Percentiles rank a stretch among this genome's conserved stretches.
These are phyloP conservation scores for Macrosiphum euphorbiae DNA, from an alignment of 2,888 invertebrate genomes.

Conservation along the genomic window DNA sequence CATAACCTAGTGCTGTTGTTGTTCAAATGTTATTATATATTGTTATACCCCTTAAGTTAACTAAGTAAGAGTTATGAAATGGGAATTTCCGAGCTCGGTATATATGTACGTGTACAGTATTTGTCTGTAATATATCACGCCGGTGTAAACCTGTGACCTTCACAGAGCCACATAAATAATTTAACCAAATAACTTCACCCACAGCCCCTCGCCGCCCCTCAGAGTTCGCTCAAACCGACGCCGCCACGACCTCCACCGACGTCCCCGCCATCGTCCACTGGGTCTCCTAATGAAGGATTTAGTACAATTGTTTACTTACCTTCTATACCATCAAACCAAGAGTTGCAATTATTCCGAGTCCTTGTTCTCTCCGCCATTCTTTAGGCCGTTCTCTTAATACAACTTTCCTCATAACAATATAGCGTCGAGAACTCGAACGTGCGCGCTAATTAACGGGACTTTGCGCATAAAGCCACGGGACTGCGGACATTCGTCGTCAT, in stretches of 20 bases:
- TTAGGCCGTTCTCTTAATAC: neutral
- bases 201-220: neutral
- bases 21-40: slow-evolving; percentile 21
- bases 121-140: slow-evolving; percentile 12
- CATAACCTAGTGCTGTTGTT: neutral
- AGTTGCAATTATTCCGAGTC: slow-evolving; percentile 37
- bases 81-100: neutral
- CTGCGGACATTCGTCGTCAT: neutral
- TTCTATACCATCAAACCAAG: neutral
- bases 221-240: neutral
- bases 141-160: slow-evolving; percentile 31
- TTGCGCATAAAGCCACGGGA: neutral
- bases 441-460: slow-evolving; percentile 26
- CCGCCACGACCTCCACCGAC: neutral
- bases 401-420: slow-evolving; percentile 25
- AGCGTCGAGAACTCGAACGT: neutral
- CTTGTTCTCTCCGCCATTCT: neutral
- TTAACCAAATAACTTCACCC: slow-evolving; percentile 44
- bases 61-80: slow-evolving; percentile 26
- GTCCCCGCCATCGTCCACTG: neutral
- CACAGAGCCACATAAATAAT: slow-evolving; percentile 34
- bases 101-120: neutral
- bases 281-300: slow-evolving; percentile 46
- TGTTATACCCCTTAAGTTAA: neutral
- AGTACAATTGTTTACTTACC: slow-evolving; percentile 50